phyloP scores from a whole-genome alignment of 2,888 invertebrate species.

The Latrodectus hesperus region DNA sequence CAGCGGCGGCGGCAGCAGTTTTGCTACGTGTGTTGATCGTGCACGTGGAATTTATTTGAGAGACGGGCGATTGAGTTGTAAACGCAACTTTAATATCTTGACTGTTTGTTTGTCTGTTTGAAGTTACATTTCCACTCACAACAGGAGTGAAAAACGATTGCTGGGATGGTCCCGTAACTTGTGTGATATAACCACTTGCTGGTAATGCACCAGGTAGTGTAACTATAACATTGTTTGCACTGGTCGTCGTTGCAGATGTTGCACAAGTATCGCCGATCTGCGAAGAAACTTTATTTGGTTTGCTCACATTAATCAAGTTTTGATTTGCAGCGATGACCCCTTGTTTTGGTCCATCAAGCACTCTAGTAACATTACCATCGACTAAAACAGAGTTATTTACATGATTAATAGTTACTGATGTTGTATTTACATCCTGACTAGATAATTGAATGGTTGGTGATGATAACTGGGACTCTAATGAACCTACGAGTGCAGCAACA shows the following conservation, averaged over 20 bases:
- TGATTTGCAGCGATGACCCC: slow-evolving; percentile 61
- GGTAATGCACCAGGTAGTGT: slow-evolving; percentile 66
- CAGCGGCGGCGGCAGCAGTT: slow-evolving; percentile 46
- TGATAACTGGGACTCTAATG: slow-evolving; percentile 85
- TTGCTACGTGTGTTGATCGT: slow-evolving; percentile 62
- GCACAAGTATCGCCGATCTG: slow-evolving; percentile 41
- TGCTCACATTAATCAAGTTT: slow-evolving; percentile 48
- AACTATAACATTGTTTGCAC: slow-evolving; percentile 41
- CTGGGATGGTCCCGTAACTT: slow-evolving; percentile 63
- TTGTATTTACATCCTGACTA: slow-evolving; percentile 78
- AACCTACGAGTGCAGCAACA: slow-evolving; percentile 89
- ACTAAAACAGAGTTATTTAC: slow-evolving; percentile 57
- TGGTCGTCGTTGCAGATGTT: slow-evolving; percentile 35
- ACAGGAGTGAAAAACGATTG: slow-evolving; percentile 49
- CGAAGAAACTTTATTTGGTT: slow-evolving; percentile 38
- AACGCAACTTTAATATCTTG: slow-evolving; percentile 55
- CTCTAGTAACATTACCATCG: slow-evolving; percentile 58
- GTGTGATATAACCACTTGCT: slow-evolving; percentile 67
- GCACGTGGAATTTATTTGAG: slow-evolving; percentile 30
- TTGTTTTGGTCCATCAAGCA: slow-evolving; percentile 67
- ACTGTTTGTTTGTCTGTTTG: slow-evolving; percentile 40
- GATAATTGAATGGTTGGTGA: slow-evolving; percentile 66
- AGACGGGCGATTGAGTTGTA: slow-evolving; percentile 34
- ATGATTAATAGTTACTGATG: slow-evolving; percentile 80
- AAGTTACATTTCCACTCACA: slow-evolving; percentile 44